Conservation (phyloP, 2,797 vertebrate genomes). For the Hypotaenidia okinawae region DNA sequence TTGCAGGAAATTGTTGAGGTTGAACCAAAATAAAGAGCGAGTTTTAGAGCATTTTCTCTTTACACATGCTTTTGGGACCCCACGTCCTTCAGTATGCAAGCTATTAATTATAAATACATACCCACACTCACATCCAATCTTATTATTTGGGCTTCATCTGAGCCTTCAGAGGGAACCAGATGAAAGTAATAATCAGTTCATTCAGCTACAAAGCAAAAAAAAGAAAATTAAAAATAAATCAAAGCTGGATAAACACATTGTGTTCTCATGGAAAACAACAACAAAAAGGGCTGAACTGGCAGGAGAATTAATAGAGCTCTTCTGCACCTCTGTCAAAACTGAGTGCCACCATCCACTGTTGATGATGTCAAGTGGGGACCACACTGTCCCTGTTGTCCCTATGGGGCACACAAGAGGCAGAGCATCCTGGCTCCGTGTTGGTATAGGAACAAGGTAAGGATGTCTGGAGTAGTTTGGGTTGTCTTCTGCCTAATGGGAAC, state of each 20-base stretch:
- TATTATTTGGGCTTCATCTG: slow-evolving; percentile 54
- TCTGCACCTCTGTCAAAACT: not conserved
- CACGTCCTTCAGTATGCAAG: slow-evolving; percentile 33
- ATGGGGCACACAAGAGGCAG: accelerated
- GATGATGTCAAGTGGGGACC: accelerated
- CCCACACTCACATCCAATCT: slow-evolving; percentile 59
- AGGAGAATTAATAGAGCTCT: slow-evolving; percentile 3
- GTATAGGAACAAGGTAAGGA: not conserved
- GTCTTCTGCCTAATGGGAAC: not conserved
- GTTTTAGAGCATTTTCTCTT: slow-evolving; percentile 23
- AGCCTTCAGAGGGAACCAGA: slow-evolving; percentile 58
- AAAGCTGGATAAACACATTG: slow-evolving; percentile 61
- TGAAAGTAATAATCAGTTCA: slow-evolving; percentile 63
- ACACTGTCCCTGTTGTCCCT: not conserved
- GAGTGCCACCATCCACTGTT: not conserved
- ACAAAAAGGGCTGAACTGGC: slow-evolving; percentile 35
- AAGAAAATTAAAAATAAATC: not conserved
- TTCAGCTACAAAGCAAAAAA: slow-evolving; percentile 56
- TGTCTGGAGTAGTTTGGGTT: accelerated
- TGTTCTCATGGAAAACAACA: slow-evolving; percentile 61
- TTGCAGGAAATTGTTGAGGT: slow-evolving; percentile 38
- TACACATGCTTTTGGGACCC: slow-evolving; percentile 22
- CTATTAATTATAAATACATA: slow-evolving; percentile 59
- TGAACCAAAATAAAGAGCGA: slow-evolving; percentile 1
- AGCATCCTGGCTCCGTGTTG: not conserved